Conservation (phyloP, 2,797 vertebrate genomes). For the Rhinogobio ventralis region DNA sequence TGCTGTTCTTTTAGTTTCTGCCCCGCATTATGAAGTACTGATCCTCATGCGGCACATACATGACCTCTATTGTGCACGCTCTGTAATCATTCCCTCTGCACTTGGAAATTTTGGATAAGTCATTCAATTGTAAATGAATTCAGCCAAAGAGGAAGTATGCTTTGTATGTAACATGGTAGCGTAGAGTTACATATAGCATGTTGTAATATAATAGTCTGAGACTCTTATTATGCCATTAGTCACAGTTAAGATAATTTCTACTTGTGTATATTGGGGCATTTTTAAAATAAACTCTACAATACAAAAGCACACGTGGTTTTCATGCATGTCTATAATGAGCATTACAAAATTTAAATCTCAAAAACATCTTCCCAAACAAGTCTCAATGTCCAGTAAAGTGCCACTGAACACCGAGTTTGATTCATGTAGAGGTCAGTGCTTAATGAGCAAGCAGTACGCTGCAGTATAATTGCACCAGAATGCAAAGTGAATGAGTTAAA, state of each 20-base stretch:
- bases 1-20: slow-evolving; percentile 24
- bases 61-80: slow-evolving; percentile 57
- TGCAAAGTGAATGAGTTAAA: neutral
- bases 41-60: slow-evolving; percentile 40
- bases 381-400: neutral
- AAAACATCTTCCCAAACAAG: slow-evolving; percentile 6
- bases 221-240: neutral
- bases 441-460: slow-evolving; percentile 6
- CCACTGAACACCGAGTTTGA: neutral
- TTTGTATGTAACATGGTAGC: neutral
- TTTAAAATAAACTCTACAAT: neutral
- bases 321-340: neutral
- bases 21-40: slow-evolving; percentile 44
- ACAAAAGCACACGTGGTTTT: neutral
- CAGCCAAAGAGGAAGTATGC: neutral
- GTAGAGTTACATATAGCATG: slow-evolving; percentile 4
- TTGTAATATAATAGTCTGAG: neutral
- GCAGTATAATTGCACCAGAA: slow-evolving; percentile 29
- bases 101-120: neutral
- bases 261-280: neutral
- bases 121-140: neutral
- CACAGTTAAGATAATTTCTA: slow-evolving; percentile 1
- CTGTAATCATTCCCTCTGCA: slow-evolving; percentile 37
- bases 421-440: neutral
- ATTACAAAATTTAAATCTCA: neutral